Percentiles rank a stretch among this genome's conserved stretches.
Evolutionary conservation across 2,113 vertebrate genomes (phyloP).

Genomic region (Procavia capensis): DNA sequence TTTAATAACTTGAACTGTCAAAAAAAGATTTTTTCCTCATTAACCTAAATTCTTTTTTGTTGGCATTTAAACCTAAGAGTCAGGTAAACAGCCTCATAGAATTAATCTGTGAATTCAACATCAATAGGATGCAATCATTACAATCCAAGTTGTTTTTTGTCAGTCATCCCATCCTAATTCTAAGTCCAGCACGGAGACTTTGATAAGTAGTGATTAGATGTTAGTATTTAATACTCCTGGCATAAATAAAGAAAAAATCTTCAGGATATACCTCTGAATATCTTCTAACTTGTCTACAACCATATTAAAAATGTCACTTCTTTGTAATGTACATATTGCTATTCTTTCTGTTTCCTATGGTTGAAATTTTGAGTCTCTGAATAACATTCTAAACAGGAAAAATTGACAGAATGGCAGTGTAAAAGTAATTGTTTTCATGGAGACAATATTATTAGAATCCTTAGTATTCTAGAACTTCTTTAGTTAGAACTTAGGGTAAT

Average conservation of each 20-base stretch:
- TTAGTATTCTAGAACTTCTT: background rate
- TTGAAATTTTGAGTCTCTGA: constrained; percentile 19
- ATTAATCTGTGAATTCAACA: constrained; percentile 55
- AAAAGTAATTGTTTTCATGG: background rate
- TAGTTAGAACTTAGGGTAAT: background rate
- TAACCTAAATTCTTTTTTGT: constrained; percentile 65
- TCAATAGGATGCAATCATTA: constrained; percentile 52
- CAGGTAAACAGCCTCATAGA: constrained; percentile 57
- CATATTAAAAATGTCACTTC: background rate
- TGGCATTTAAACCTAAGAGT: constrained; percentile 63
- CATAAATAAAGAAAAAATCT: constrained; percentile 27
- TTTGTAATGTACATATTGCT: background rate
- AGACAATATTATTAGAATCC: background rate
- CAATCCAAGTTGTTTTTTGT: constrained; percentile 12
- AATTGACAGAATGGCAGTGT: background rate
- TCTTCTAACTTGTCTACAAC: constrained; percentile 13
- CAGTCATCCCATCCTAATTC: constrained; percentile 15
- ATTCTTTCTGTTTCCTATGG: constrained; percentile 29
- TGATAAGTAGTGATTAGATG: constrained; percentile 45
- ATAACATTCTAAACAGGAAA: background rate
- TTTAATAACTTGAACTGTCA: constrained; percentile 72
- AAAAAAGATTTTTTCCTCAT: constrained; percentile 66
- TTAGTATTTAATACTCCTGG: constrained; percentile 52
- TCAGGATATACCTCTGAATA: background rate
- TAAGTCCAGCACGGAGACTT: constrained; percentile 1